A percentile compares a stretch with the other conserved stretches of the same genome.
Evolutionary conservation across 2,113 vertebrate genomes (phyloP).

Genomic region (Hemichromis elongatus): DNA sequence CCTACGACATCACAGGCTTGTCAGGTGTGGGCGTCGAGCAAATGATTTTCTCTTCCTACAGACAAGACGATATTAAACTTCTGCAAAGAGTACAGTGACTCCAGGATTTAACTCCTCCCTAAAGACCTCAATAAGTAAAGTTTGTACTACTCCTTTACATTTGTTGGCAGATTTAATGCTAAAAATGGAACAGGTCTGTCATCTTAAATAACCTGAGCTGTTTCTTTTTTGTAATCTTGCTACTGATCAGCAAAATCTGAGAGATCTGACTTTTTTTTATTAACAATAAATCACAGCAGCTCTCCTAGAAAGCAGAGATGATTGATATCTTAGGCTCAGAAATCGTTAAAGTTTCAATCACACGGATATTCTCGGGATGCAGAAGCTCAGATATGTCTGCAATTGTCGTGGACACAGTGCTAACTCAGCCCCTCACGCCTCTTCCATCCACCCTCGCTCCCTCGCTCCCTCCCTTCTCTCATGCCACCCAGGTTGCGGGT

Average conservation of each 20-base stretch:
- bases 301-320: not conserved
- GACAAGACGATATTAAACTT: not conserved
- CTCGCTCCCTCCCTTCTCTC: conserved; percentile 23
- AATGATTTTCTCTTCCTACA: not conserved
- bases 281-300: not conserved
- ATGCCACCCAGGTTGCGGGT: conserved; percentile 83
- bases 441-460: conserved; percentile 1
- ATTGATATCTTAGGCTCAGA: not conserved
- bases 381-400: conserved; percentile 37
- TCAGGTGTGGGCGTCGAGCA: not conserved
- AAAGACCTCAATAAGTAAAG: not conserved
- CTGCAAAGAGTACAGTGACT: not conserved
- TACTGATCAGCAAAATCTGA: not conserved
- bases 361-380: conserved; percentile 25
- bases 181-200: not conserved
- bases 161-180: not conserved
- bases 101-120: not conserved
- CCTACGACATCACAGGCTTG: not conserved
- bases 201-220: not conserved
- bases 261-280: not conserved
- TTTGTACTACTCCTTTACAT: fast-evolving
- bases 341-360: conserved; percentile 3
- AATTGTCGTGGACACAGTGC: conserved; percentile 64
- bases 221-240: not conserved
- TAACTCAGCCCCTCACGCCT: conserved; percentile 48